Percentiles rank a stretch among this genome's conserved stretches.
Evolutionary conservation across 2,888 invertebrate species (phyloP).

Genomic region (Cosmia trapezina): DNA sequence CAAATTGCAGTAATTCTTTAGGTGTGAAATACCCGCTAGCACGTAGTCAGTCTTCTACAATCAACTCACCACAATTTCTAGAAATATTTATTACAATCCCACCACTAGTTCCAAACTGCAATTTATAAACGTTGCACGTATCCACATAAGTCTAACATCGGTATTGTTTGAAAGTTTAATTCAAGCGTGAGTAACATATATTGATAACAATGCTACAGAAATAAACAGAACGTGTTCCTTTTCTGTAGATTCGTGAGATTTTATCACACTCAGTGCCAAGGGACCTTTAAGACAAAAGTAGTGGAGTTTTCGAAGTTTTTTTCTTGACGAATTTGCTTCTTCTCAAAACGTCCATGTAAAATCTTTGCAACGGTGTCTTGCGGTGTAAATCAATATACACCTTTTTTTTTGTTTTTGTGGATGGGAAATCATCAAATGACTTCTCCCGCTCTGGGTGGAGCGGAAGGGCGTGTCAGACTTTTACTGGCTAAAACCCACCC

Average conservation of each 20-base stretch:
- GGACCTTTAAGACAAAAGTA: no score
- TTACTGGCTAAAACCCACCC: no score
- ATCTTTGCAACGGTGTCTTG: no score
- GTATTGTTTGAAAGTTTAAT: conserved; percentile 59
- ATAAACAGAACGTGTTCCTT: conserved; percentile 15
- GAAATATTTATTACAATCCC: conserved; percentile 47
- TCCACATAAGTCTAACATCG: conserved; percentile 23
- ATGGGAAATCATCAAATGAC: no score
- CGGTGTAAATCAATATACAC: no score
- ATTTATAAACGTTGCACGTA: conserved; percentile 55
- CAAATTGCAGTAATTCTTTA: neutral
- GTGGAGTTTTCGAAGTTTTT: no score
- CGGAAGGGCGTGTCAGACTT: no score
- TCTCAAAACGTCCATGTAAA: no score
- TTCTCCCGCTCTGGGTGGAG: no score
- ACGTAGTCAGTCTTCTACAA: conserved; percentile 27
- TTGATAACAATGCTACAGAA: conserved; percentile 27
- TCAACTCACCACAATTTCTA: conserved; percentile 37
- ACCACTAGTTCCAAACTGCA: conserved; percentile 32
- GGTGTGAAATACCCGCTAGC: neutral
- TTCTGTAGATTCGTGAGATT: neutral
- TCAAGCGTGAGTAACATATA: conserved; percentile 43
- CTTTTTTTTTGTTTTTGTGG: no score
- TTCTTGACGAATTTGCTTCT: no score
- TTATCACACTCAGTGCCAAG: neutral